phyloP scores from a whole-genome alignment of 2,888 invertebrate genomes.

The Junonia oenone region DNA sequence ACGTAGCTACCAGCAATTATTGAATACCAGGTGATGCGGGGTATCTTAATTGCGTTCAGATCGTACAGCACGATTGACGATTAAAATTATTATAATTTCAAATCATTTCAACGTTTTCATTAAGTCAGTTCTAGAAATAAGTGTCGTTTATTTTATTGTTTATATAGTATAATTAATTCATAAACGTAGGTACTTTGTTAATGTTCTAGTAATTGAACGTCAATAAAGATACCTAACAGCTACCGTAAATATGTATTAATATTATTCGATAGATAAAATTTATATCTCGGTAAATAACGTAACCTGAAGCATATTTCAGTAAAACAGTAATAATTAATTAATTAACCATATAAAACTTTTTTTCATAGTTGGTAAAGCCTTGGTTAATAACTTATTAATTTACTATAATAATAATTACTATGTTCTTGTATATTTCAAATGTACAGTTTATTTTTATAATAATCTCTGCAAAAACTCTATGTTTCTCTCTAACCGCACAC shows the following conservation, averaged over 20 bases:
- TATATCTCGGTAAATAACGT: too few relatives aligned
- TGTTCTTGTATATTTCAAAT: too few relatives aligned
- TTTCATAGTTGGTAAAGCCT: too few relatives aligned
- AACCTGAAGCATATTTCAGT: too few relatives aligned
- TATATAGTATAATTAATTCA: not conserved
- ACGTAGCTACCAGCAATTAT: constrained; percentile 11
- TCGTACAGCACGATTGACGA: constrained; percentile 4
- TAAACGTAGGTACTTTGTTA: not conserved
- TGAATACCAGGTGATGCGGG: constrained; percentile 10
- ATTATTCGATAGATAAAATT: too few relatives aligned
- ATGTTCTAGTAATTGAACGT: not conserved
- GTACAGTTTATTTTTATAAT: too few relatives aligned
- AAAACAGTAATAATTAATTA: too few relatives aligned
- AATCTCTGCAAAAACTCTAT: not conserved
- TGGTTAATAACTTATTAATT: too few relatives aligned
- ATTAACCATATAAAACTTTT: too few relatives aligned
- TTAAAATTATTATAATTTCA: constrained; percentile 4
- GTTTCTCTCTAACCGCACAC: not conserved
- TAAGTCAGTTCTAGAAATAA: not conserved
- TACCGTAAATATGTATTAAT: too few relatives aligned
- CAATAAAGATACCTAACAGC: too few relatives aligned
- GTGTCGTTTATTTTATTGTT: not conserved
- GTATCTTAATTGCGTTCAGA: not conserved
- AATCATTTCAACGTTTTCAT: constrained; percentile 1
- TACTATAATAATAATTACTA: too few relatives aligned